Base-by-base conservation (phyloP, 1,140 invertebrate genomes). In the Brachionus calyciflorus region DNA sequence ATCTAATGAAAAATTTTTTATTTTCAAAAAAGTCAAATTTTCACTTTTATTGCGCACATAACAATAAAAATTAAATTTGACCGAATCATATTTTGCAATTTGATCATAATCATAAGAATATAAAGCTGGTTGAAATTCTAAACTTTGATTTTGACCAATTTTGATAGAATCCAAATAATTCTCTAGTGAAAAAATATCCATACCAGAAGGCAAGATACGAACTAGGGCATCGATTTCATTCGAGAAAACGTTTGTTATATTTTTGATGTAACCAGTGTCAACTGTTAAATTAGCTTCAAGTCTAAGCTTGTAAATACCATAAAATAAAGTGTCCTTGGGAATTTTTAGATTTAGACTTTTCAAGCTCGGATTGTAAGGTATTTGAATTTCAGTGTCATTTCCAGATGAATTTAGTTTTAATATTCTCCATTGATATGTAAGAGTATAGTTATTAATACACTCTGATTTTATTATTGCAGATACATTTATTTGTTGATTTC, bases 221-320 rank as follows among this genome's bases (percentile, higher is more conserved):
- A 60, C 2, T 19, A 33, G 37, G 9, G 33, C 55, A 10, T 60
- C 28, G 4, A n/a, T 60, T 19, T 4, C n/a, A 33, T 60, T 60
- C 3, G 17, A 33, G 37, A 60, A 37, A 9, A 60, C 17, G 37
- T 60, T 60, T 7, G 30, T 33, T 5, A 60, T 60, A 33, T 37
- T 60, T 37, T 60, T 33, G 19, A 60, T 60, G n/a, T 60, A 60
- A n/a, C 55, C 55, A 17, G 55, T 60, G 37, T 60, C 30, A 10
- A 60, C 30, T n/a, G 55, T 60, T 2, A 60, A 19, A 60, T 60
- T 60, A 19, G 30, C 55, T 37, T 60, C 28, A 1, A 60, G 55
- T 17, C 10, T 33, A 3, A 60, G 30, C 37, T 40, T 60, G 19
- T 60, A 19, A 60, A 19, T 19, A 7, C 55, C 55, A 60, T 60